A percentile compares a stretch with the other conserved stretches of the same genome.
Conservation (phyloP, 2,113 vertebrate genomes). For the Hemiprocne comata region DNA sequence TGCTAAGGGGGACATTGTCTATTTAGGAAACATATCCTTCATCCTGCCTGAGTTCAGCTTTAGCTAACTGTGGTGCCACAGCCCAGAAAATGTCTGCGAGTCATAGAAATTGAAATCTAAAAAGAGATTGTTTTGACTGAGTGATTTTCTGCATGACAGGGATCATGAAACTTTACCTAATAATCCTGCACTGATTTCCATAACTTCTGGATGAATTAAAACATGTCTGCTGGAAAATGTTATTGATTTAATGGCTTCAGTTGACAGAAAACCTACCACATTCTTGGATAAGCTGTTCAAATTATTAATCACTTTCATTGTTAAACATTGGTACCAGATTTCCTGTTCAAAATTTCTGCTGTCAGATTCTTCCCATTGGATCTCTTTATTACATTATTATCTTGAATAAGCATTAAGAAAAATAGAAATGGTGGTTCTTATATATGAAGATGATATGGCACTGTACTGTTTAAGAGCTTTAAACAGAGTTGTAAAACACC, state of each 20-base stretch:
- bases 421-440: not conserved
- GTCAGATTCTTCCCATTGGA: not conserved
- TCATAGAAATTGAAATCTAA: not conserved
- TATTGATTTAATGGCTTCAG: not conserved
- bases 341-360: slow-evolving; percentile 9
- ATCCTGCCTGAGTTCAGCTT: slow-evolving; percentile 3
- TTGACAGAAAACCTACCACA: not conserved
- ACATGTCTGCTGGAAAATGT: not conserved
- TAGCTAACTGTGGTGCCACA: not conserved
- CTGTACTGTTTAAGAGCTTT: not conserved
- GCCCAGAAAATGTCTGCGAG: not conserved
- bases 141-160: not conserved
- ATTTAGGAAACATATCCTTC: not conserved
- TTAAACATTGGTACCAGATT: not conserved
- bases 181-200: not conserved
- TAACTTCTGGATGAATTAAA: slow-evolving; percentile 40
- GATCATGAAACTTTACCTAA: not conserved
- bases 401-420: not conserved
- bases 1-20: not conserved
- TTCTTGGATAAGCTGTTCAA: slow-evolving; percentile 4
- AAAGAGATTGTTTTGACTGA: not conserved
- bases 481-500: not conserved
- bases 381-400: not conserved
- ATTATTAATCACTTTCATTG: not conserved
- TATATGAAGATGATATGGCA: not conserved